Evolutionary conservation across 2,797 vertebrate species (phyloP), one percentile per base, ranked within the genome.

Genomic region (Amniataba percoides): DNA sequence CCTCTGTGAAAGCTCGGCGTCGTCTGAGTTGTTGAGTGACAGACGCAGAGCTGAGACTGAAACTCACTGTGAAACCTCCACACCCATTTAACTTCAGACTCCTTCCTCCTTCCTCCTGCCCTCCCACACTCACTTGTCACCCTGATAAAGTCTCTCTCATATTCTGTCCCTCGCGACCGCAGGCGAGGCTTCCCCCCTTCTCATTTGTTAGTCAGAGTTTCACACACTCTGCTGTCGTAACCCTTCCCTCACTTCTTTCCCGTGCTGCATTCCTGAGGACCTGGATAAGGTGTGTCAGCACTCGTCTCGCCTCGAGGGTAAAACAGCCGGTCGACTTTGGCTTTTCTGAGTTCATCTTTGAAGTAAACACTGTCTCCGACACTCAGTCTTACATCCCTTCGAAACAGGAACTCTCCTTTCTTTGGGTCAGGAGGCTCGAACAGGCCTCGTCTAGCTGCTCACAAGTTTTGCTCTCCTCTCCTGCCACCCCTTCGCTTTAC

Each of bases 1-100:
- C 60, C 27, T 12, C 56, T 15, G 59, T 18, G 52, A 39, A 27
- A 21, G 7, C 45, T 12, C 27, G 0, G 39, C 1, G 18, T 23
- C 15, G 3, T 43, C 10, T 36, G 61, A 74, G 62, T 68, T 78
- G 75, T 40, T 85, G 59, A 85, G 63, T 74, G 87, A 79, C 73
- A 72, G 63, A 63, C 31, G 27, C 72, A 68, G 69, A 53, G 34
- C 31, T 1, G 16, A 3, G 19, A 71, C 21, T 78, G 74, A 90
- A 90, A 92, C 86, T 84, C 19, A 0, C 13, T 74, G 65, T 73
- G 77, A 85, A 85, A 89, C 84, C 1, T 80, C 73, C 91, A 91
- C 93, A 60, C 93, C 91, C 79, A 79, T 79, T 79, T 13, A 58
- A 36, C 48, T 13, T 6, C 14, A 27, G 12, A 1, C 31, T 2